Conservation (phyloP, 2,888 invertebrate genomes). For the Netelia inedita region DNA sequence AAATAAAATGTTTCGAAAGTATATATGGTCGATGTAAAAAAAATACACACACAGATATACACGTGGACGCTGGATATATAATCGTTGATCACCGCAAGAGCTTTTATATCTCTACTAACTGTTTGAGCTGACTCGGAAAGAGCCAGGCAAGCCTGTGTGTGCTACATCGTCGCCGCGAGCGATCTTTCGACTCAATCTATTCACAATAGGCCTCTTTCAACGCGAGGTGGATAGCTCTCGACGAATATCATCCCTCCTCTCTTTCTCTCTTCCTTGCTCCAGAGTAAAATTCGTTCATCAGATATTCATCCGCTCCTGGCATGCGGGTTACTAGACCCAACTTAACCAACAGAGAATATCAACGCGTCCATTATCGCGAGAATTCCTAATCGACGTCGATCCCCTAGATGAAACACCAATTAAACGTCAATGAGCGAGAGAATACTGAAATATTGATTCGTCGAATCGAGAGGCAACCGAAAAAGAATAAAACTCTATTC, state of each 20-base stretch:
- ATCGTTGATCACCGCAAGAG: slow-evolving; percentile 6
- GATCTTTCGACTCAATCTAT: slow-evolving; percentile 82
- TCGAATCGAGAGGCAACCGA: not conserved
- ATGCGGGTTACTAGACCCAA: slow-evolving; percentile 67
- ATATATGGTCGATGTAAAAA: slow-evolving; percentile 8
- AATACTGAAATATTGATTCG: not conserved
- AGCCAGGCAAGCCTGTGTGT: slow-evolving; percentile 30
- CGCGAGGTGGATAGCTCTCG: slow-evolving; percentile 73
- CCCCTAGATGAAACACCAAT: not conserved
- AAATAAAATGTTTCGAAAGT: slow-evolving; percentile 21
- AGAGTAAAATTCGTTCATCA: slow-evolving; percentile 46
- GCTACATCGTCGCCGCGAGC: slow-evolving; percentile 57
- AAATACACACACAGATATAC: not conserved
- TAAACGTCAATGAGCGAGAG: slow-evolving; percentile 1
- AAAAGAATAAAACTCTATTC: not conserved
- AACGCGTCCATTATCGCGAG: slow-evolving; percentile 27
- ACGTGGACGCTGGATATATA: slow-evolving; percentile 5
- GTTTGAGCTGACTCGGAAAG: slow-evolving; percentile 29
- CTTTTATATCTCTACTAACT: slow-evolving; percentile 36
- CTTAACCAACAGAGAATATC: not conserved
- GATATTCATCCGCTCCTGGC: not conserved
- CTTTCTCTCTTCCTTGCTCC: slow-evolving; percentile 35
- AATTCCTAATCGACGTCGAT: slow-evolving; percentile 37
- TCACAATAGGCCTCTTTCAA: slow-evolving; percentile 83
- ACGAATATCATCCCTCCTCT: slow-evolving; percentile 64